These are phyloP conservation scores for Gasterosteus nipponicus DNA, from an alignment of 2,113 vertebrate genomes.

Conservation along the genomic window DNA sequence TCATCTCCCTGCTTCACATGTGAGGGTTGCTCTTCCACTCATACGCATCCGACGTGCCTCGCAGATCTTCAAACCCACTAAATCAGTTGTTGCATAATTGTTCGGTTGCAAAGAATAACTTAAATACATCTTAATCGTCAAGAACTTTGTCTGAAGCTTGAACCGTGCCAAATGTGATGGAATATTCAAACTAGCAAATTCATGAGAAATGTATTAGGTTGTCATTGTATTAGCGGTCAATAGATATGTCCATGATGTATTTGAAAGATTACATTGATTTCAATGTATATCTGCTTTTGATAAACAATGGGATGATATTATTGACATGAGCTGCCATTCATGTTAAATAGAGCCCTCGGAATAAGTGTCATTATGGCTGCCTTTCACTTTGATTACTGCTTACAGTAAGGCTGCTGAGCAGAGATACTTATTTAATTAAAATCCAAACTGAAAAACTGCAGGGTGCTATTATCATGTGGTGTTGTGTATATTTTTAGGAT, in stretches of 20 bases:
- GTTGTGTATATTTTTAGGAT: constrained; percentile 24
- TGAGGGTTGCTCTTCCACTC: background rate
- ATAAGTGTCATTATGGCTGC: constrained; percentile 16
- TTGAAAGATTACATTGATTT: background rate
- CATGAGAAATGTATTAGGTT: background rate
- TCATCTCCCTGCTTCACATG: background rate
- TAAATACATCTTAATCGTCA: background rate
- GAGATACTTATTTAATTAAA: background rate
- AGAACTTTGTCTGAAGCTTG: background rate
- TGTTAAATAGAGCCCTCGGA: constrained; percentile 8
- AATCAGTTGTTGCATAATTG: background rate
- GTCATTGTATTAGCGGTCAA: background rate
- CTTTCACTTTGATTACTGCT: constrained; percentile 19
- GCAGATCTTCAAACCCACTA: background rate
- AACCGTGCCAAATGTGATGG: background rate
- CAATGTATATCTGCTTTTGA: constrained; percentile 15
- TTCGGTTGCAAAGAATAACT: background rate
- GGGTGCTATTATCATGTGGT: constrained; percentile 12
- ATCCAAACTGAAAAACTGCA: background rate
- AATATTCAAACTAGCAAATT: background rate
- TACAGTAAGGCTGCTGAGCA: background rate
- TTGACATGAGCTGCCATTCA: constrained; percentile 16
- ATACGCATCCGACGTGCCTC: background rate
- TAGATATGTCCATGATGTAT: background rate
- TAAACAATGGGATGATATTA: background rate